These are phyloP conservation scores for Lepeophtheirus salmonis DNA, from an alignment of 1,140 invertebrate species.

Conservation along the genomic window DNA sequence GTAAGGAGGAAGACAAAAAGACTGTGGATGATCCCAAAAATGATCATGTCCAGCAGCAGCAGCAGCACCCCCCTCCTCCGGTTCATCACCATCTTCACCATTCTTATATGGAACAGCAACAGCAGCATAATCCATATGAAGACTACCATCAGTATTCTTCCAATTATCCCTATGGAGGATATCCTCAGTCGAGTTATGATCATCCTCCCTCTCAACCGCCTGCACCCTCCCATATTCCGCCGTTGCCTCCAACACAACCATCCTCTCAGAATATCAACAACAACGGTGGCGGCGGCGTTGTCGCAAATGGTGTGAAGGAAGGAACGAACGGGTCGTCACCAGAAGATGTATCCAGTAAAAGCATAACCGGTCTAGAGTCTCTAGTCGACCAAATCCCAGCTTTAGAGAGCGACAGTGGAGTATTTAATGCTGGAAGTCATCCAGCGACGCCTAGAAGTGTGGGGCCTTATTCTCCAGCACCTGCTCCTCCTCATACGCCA, in stretches of 20 bases:
- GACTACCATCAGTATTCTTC: slow-evolving; percentile 26
- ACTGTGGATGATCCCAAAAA: neutral
- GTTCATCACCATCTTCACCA: slow-evolving; percentile 1
- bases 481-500: neutral
- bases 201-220: neutral
- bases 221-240: neutral
- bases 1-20: neutral
- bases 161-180: no score
- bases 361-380: slow-evolving; percentile 66
- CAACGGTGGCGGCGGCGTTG: neutral
- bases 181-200: slow-evolving; percentile 3
- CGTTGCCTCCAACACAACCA: slow-evolving; percentile 24
- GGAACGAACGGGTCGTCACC: no score
- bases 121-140: slow-evolving; percentile 1
- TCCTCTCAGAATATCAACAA: slow-evolving; percentile 13
- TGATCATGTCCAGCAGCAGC: no score
- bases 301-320: slow-evolving; percentile 25
- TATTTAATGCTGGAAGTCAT: slow-evolving; percentile 22
- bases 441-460: slow-evolving; percentile 21
- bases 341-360: slow-evolving; percentile 62
- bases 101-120: slow-evolving; percentile 31
- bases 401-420: slow-evolving; percentile 34
- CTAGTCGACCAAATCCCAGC: slow-evolving; percentile 76
- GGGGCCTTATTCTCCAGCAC: slow-evolving; percentile 18
- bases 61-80: slow-evolving; percentile 17